Evolutionary conservation across 2,888 invertebrate genomes (phyloP).

Genomic region (Rhaphigaster nebulosa): DNA sequence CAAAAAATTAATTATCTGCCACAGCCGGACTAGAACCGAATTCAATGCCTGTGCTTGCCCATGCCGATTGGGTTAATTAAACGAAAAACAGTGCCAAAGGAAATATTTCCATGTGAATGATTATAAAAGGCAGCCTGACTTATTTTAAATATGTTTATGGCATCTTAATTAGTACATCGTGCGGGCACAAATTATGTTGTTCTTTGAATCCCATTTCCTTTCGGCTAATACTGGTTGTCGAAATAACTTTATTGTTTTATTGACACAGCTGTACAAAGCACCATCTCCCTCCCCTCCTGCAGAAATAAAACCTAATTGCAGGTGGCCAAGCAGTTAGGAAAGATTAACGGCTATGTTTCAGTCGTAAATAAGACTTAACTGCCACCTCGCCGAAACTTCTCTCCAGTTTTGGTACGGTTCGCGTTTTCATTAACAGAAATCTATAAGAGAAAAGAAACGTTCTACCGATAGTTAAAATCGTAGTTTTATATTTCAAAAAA

Average conservation of each 20-base stretch:
- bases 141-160: too few relatives aligned
- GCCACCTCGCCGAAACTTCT: neutral
- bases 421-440: neutral
- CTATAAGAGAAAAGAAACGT: neutral
- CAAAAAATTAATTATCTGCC: too few relatives aligned
- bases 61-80: too few relatives aligned
- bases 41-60: too few relatives aligned
- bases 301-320: neutral
- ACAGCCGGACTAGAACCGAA: too few relatives aligned
- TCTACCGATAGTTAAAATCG: neutral
- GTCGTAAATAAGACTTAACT: neutral
- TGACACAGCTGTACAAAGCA: neutral
- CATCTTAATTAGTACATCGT: neutral
- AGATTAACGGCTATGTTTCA: neutral
- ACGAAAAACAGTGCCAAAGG: too few relatives aligned
- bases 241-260: neutral
- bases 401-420: neutral
- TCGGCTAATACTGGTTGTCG: neutral
- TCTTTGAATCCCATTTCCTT: neutral
- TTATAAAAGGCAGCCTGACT: too few relatives aligned
- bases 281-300: neutral
- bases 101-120: too few relatives aligned
- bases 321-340: constrained; percentile 20
- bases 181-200: neutral
- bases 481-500: neutral